Evolutionary conservation across 2,797 vertebrate genomes (phyloP).

Genomic region (Acrossocheilus fasciatus): DNA sequence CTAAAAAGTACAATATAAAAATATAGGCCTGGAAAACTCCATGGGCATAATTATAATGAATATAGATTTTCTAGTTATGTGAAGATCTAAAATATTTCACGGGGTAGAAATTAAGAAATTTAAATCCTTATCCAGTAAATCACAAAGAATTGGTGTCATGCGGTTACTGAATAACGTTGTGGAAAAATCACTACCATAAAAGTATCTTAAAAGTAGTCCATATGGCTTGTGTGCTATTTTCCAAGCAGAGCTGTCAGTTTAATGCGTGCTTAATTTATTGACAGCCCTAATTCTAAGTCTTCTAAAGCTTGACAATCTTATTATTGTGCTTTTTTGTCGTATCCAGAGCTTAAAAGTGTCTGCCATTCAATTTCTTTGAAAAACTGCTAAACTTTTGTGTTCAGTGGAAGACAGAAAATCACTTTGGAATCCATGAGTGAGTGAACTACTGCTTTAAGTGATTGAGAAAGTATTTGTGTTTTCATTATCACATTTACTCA

Average conservation of each 20-base stretch:
- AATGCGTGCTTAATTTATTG: neutral
- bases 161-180: neutral
- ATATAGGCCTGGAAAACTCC: neutral
- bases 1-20: neutral
- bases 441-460: conserved; percentile 2
- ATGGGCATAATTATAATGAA: neutral
- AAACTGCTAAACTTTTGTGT: neutral
- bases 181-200: neutral
- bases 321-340: neutral
- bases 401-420: neutral
- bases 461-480: conserved; percentile 17
- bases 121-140: neutral
- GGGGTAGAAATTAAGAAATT: neutral
- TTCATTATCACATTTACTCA: conserved; percentile 28
- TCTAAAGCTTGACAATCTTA: neutral
- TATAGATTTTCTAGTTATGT: neutral
- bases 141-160: neutral
- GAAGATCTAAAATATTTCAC: neutral
- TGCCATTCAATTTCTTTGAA: neutral
- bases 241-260: neutral
- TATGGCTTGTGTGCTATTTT: neutral
- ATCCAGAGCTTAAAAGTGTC: neutral
- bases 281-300: neutral
- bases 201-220: conserved; percentile 1
- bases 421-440: neutral